Evolutionary conservation across 1,140 invertebrate genomes (phyloP).

Genomic region (Andricus grossulariae): DNA sequence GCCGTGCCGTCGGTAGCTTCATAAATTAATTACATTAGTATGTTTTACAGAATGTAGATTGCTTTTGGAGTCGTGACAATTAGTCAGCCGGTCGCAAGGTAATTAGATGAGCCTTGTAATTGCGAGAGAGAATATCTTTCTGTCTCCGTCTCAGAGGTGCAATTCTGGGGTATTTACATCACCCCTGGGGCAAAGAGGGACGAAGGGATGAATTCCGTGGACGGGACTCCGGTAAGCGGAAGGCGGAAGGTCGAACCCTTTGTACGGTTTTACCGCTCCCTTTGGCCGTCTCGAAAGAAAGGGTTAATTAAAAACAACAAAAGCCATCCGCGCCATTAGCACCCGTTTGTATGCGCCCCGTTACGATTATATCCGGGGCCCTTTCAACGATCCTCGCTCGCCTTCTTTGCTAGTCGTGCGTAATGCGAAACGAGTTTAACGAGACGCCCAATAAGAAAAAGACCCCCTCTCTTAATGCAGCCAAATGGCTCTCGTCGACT

Average conservation of each 20-base stretch:
- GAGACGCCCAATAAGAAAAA: constrained; percentile 53
- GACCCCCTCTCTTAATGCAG: constrained; percentile 19
- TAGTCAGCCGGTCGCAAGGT: constrained; percentile 54
- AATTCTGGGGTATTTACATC: constrained; percentile 75
- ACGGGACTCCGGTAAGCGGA: constrained; percentile 35
- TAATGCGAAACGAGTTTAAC: constrained; percentile 57
- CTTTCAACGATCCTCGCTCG: constrained; percentile 42
- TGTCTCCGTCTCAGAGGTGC: constrained; percentile 72
- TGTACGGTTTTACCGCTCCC: constrained; percentile 63
- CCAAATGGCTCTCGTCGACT: constrained; percentile 9
- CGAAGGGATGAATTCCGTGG: constrained; percentile 46
- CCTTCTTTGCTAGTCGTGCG: constrained; percentile 1
- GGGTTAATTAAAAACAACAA: constrained; percentile 78
- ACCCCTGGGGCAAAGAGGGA: constrained; percentile 62
- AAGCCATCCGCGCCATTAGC: constrained; percentile 75
- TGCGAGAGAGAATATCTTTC: constrained; percentile 59
- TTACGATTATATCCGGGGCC: constrained; percentile 68
- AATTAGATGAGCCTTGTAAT: constrained; percentile 74
- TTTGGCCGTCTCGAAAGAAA: constrained; percentile 73
- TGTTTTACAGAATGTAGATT: constrained; percentile 3
- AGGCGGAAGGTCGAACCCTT: constrained; percentile 33
- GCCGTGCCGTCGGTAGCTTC: constrained; percentile 2
- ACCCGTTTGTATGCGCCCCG: constrained; percentile 74
- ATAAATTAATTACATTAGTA: constrained; percentile 12
- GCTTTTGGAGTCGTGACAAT: constrained; percentile 26